Conservation (phyloP, 2,113 vertebrate genomes). For the Ovis canadensis region DNA sequence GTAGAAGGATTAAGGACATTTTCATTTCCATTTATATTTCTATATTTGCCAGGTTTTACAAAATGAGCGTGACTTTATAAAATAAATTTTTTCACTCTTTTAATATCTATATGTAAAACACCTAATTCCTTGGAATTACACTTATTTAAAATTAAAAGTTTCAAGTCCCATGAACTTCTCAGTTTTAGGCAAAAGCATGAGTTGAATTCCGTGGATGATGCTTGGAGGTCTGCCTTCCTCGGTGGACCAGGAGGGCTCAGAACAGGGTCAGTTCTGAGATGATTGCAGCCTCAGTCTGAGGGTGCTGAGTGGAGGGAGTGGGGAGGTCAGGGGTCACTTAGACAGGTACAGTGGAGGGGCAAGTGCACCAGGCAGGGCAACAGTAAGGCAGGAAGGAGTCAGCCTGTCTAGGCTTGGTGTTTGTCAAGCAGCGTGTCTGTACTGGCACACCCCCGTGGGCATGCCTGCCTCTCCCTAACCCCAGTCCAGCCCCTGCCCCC, state of each 20-base stretch:
- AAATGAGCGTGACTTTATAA: not conserved
- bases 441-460: not conserved
- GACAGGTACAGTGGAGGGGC: not conserved
- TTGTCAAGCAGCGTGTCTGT: fast-evolving
- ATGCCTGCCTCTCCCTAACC: not conserved
- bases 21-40: not conserved
- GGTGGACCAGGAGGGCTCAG: fast-evolving
- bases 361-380: not conserved
- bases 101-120: not conserved
- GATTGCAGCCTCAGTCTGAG: too few species aligned
- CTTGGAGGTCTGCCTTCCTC: not conserved
- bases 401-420: too few species aligned
- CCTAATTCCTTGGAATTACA: not conserved
- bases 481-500: fast-evolving
- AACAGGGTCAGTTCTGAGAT: too few species aligned
- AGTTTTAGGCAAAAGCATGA: not conserved
- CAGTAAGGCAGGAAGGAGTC: not conserved
- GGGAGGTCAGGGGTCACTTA: not conserved
- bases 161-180: not conserved
- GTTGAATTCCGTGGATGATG: too few species aligned
- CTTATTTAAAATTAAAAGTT: not conserved
- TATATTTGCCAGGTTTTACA: not conserved
- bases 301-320: too few species aligned
- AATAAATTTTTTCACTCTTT: not conserved
- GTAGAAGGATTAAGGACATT: not conserved